Evolutionary conservation across 2,797 vertebrate genomes (phyloP).

Genomic region (Scolopax rusticola): DNA sequence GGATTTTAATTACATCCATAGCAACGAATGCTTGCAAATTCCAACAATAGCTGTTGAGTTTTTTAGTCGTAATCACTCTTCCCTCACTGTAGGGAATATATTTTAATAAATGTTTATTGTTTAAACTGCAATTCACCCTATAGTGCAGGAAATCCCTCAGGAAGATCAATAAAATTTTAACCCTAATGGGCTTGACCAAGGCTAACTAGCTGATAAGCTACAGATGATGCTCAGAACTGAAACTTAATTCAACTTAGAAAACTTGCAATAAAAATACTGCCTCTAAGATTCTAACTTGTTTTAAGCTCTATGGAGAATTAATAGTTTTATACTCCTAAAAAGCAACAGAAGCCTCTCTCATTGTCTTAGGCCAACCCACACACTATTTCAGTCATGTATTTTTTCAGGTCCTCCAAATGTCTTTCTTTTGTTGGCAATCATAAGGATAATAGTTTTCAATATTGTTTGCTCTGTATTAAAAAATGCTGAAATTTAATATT

Average conservation of each 20-base stretch:
- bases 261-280: background rate
- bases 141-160: background rate
- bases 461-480: background rate
- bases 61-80: background rate
- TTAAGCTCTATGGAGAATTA: background rate
- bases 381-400: background rate
- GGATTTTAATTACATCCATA: constrained; percentile 32
- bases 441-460: background rate
- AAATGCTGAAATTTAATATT: background rate
- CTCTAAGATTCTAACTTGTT: background rate
- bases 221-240: background rate
- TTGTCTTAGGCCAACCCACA: background rate
- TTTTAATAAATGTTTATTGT: background rate
- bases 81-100: background rate
- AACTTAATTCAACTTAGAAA: background rate
- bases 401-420: background rate
- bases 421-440: background rate
- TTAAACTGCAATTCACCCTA: background rate
- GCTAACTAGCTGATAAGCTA: background rate
- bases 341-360: background rate
- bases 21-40: background rate
- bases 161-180: background rate
- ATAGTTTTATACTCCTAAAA: background rate
- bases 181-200: background rate
- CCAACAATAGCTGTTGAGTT: background rate